Base-by-base conservation (phyloP, 2,888 invertebrate species). In the Gisinianus flammeolus region DNA sequence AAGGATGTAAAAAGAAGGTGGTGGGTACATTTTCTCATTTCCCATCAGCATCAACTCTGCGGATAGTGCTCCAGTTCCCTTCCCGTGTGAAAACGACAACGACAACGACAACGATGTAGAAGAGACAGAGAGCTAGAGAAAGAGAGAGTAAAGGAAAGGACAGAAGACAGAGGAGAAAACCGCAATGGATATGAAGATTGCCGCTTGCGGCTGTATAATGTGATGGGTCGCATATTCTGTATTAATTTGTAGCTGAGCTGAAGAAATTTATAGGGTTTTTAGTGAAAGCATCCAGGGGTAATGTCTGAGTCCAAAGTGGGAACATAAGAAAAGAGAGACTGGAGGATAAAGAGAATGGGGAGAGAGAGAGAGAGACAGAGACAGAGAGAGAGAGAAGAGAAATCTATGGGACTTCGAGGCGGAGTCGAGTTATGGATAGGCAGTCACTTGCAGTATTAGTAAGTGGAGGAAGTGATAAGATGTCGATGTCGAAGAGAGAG, bases 401-500 rank as follows among this genome's bases (percentile, higher is more conserved):
- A 31, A 54, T 3, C n/a, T 28, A 22, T 31, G 56, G 24, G 58
- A 16, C 56, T 12, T 67, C 52, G 44, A 66, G 33, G 73, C 35
- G 30, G 19, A 54, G 44, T 33, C 4, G 44, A 62, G 74, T 78
- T 68, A 69, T 71, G 71, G 70, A 71, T 77, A 77, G 64, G 68
- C 33, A 78, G 73, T 78, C 68, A 68, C 24, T 67, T 78, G 44
- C 68, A 73, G 69, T 62, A 58, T n/a, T 68, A 30, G 68, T 68
- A 71, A 73, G 71, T 68, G 52, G 79, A 64, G 75, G 26, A 69
- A 78, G 67, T 68, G 78, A 78, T 72, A 78, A 68, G 78, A 71
- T 66, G 72, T 78, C 54, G 73, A 78, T 26, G 62, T 0, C 4
- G 26, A 62, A 30, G 56, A 44, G 64, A 62, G 64, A 52, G 71